Evolutionary conservation across 2,113 vertebrate genomes (phyloP).

Genomic region (Callopanchax toddi): DNA sequence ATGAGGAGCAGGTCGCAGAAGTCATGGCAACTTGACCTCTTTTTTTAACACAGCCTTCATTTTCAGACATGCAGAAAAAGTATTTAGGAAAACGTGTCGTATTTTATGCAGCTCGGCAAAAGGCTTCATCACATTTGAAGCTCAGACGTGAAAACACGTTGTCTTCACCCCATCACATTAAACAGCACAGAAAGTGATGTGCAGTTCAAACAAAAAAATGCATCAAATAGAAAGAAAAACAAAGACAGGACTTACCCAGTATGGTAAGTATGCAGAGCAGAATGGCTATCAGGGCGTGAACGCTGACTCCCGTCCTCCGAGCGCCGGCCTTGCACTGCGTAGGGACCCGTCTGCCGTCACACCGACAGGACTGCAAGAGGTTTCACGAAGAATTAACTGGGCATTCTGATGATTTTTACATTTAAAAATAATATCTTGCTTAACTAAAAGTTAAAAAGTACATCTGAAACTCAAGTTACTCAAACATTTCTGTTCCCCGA

Average conservation of each 20-base stretch:
- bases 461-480: neutral
- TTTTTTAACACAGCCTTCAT: neutral
- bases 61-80: neutral
- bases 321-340: constrained; percentile 81
- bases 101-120: too few species aligned
- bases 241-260: constrained; percentile 80
- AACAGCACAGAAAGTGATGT: neutral
- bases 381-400: neutral
- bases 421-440: neutral
- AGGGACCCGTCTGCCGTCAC: constrained; percentile 75
- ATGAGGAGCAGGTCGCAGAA: neutral
- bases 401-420: neutral
- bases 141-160: neutral
- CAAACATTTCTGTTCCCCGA: neutral
- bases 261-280: constrained; percentile 88
- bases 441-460: neutral
- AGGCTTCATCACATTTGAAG: too few species aligned
- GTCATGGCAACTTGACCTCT: neutral
- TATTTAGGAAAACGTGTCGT: neutral
- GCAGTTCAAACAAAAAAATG: neutral
- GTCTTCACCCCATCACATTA: neutral
- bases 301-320: constrained; percentile 79
- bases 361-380: constrained; percentile 82
- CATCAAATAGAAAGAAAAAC: neutral
- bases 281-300: constrained; percentile 88